Conservation (phyloP, 2,797 vertebrate genomes). For the Poeciliopsis infans region DNA sequence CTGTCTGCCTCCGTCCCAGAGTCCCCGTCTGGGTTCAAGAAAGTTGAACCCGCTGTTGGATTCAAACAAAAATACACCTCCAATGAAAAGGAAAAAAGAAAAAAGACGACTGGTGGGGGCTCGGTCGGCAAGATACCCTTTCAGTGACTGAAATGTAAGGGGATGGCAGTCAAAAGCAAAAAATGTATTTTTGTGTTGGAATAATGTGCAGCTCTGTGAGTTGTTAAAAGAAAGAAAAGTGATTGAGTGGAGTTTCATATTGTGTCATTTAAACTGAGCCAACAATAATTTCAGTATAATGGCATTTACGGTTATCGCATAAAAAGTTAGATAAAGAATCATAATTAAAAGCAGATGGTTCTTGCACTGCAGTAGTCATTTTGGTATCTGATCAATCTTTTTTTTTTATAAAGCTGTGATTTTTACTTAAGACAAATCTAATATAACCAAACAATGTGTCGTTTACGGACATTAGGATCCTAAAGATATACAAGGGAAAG, state of each 20-base stretch:
- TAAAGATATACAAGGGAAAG: neutral
- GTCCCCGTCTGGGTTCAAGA: constrained; percentile 97
- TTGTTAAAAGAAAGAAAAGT: neutral
- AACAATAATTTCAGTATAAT: neutral
- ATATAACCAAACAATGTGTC: neutral
- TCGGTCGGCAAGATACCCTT: constrained; percentile 9
- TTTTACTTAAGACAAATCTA: neutral
- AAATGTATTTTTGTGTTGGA: rapidly evolving
- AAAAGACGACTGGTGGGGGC: constrained; percentile 11
- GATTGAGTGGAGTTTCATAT: neutral
- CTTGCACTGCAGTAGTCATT: neutral
- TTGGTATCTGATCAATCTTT: neutral
- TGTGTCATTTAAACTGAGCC: neutral
- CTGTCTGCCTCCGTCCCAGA: constrained; percentile 96
- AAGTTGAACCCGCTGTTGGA: constrained; percentile 94
- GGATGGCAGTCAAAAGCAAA: neutral
- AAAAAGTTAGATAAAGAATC: neutral
- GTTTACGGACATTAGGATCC: neutral
- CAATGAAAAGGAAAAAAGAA: constrained; percentile 18
- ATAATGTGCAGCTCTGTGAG: neutral
- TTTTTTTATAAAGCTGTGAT: neutral
- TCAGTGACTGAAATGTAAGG: constrained; percentile 20
- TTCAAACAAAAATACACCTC: constrained; percentile 72
- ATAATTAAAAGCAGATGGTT: constrained; percentile 3
- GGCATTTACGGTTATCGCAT: neutral